phyloP scores from a whole-genome alignment of 2,113 vertebrate species.

The Uropsilus gracilis region DNA sequence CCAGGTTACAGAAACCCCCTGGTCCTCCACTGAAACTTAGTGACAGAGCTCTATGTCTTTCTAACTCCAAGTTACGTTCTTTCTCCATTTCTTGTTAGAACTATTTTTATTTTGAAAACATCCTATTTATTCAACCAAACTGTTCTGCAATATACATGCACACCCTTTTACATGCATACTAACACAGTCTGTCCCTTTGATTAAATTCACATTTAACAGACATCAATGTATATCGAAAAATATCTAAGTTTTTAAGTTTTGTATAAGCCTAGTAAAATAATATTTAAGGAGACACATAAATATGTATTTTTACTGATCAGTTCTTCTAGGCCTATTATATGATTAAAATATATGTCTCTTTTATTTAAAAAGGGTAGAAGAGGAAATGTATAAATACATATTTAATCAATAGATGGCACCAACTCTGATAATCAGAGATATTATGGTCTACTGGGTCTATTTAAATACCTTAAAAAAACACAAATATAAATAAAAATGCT shows the following conservation, averaged over 20 bases:
- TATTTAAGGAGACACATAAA: constrained; percentile 77
- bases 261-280: constrained; percentile 43
- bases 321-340: constrained; percentile 77
- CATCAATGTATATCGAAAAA: constrained; percentile 51
- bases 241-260: constrained; percentile 22
- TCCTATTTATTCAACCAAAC: neutral
- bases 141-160: neutral
- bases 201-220: constrained; percentile 60
- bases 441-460: constrained; percentile 80
- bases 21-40: neutral
- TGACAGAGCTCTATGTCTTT: neutral
- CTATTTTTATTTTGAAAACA: constrained; percentile 26
- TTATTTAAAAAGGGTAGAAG: constrained; percentile 68
- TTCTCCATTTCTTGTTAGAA: neutral
- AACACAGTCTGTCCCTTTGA: neutral
- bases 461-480: constrained; percentile 77
- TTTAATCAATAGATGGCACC: constrained; percentile 84
- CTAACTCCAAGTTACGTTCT: neutral
- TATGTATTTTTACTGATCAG: constrained; percentile 80
- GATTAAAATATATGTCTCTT: constrained; percentile 75
- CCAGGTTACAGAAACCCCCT: neutral
- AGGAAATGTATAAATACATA: constrained; percentile 81
- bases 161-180: neutral
- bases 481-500: constrained; percentile 80
- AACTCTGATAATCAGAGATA: constrained; percentile 72